Evolutionary conservation across 2,797 vertebrate genomes (phyloP).

Genomic region (Microtus californicus): DNA sequence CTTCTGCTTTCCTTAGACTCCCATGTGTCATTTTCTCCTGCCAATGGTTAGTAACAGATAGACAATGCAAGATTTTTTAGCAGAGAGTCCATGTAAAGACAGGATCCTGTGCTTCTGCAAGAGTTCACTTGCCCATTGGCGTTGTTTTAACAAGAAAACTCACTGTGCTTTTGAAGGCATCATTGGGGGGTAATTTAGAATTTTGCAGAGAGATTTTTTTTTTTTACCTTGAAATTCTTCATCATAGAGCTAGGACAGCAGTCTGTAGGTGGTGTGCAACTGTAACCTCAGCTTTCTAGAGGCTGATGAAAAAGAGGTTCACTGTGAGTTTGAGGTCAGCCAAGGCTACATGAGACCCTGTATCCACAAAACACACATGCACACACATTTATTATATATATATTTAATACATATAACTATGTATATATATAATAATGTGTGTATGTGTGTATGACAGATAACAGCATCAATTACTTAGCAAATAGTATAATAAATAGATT

Average conservation of each 20-base stretch:
- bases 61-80: neutral
- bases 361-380: neutral
- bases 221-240: neutral
- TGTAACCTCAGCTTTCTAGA: neutral
- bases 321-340: neutral
- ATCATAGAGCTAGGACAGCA: neutral
- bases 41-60: neutral
- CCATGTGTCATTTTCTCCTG: neutral
- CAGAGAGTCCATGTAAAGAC: neutral
- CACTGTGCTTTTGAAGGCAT: neutral
- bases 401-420: neutral
- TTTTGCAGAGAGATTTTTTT: neutral
- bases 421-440: neutral
- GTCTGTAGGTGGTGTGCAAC: no score
- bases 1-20: neutral
- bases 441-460: no score
- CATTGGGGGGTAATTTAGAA: neutral
- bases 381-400: neutral
- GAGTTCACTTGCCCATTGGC: rapidly evolving
- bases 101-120: neutral
- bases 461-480: neutral
- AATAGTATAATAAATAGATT: neutral
- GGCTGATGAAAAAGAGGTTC: neutral
- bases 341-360: neutral
- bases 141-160: neutral